phyloP scores from a whole-genome alignment of 1,140 invertebrate genomes.

The Drosophila hydei region DNA sequence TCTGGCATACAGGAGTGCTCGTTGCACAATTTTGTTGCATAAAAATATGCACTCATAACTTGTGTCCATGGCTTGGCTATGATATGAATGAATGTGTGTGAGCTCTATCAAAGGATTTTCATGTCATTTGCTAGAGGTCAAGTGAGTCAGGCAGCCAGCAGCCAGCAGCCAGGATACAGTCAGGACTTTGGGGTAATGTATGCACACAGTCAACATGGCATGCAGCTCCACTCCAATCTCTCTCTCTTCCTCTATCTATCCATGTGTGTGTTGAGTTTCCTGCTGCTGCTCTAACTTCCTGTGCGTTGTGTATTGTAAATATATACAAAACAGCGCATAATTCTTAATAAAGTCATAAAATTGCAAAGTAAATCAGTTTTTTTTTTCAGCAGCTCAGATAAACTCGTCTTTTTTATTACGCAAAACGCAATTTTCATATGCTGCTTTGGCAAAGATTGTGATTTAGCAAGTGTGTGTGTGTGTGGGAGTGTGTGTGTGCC shows the following conservation, averaged over 20 bases:
- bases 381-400: conserved; percentile 56
- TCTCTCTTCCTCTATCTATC: not conserved
- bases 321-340: conserved; percentile 72
- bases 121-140: conserved; percentile 70
- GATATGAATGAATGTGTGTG: conserved; percentile 65
- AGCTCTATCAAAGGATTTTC: conserved; percentile 69
- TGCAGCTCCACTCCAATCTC: conserved; percentile 11
- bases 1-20: conserved; percentile 9
- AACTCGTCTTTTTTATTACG: conserved; percentile 68
- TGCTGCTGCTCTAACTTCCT: conserved; percentile 43
- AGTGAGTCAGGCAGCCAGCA: conserved; percentile 33
- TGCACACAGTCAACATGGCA: conserved; percentile 20
- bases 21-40: conserved; percentile 53
- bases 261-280: conserved; percentile 24
- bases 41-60: conserved; percentile 68
- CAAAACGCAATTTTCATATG: conserved; percentile 71
- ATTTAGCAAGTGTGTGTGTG: conserved; percentile 49
- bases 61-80: conserved; percentile 46
- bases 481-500: conserved; percentile 18
- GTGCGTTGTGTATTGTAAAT: conserved; percentile 52
- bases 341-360: conserved; percentile 75
- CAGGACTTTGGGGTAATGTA: conserved; percentile 29
- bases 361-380: conserved; percentile 73
- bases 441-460: conserved; percentile 55
- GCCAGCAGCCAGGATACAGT: not conserved